Evolutionary conservation across 2,113 vertebrate genomes (phyloP), one percentile per base, ranked within the genome.

Genomic region (Cyrtonyx montezumae): DNA sequence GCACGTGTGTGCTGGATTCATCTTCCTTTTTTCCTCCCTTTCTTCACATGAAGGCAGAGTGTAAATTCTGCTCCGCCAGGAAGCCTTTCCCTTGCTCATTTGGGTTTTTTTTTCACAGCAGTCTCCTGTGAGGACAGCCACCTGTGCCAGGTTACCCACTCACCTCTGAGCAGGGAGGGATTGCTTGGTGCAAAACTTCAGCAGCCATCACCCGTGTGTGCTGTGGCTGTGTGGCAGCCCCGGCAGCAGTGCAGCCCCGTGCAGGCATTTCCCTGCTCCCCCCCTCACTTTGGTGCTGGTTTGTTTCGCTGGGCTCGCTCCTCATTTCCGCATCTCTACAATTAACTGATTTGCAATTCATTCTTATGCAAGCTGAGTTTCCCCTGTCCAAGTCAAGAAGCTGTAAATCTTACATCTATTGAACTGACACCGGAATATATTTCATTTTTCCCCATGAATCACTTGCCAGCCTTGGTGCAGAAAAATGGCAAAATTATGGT

Each of bases 401-500:
- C 97, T 98, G 98, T 98, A 98, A 97, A 98, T 98, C 97, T 97
- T 85, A 91, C 93, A 97, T 98, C 97, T 96, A 83, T 97, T 97
- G 97, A 97, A 92, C 93, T 98, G 98, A 98, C 97, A 97, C 97
- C 68, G 95, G 97, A 95, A 97, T 96, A 97, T 97, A 98, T 98
- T 98, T 98, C 98, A 98, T 97, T 98, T 98, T 95, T 94, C 83
- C 96, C 93, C 97, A 96, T 98, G 97, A 98, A 98, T 98, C 97
- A 98, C 97, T 98, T 97, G 96, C 97, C 95, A 97, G 96, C 95
- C 98, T 98, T 97, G 98, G 93, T 97, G 97, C 95, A 97, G 97
- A 98, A 98, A 98, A 98, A 98, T 97, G 97, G 97, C 96, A 97
- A 98, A 98, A 98, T 98, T 97, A 98, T 96, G 96, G 97, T 97